Evolutionary conservation across 2,113 vertebrate species (phyloP), one percentile per base, ranked within the genome.

Genomic region (Rhipidura dahli): DNA sequence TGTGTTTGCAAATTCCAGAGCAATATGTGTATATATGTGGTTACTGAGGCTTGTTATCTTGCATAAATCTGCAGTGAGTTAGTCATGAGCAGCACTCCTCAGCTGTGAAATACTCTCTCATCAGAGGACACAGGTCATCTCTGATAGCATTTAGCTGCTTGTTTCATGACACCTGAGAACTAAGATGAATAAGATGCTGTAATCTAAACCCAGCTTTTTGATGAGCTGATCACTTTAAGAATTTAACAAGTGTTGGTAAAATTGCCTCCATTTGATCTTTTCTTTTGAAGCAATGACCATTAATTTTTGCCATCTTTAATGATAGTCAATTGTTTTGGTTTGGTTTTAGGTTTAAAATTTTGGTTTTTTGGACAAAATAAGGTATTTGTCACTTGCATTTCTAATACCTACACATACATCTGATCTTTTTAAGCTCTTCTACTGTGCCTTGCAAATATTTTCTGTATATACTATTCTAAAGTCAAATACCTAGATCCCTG

Each of bases 11-110:
- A 61, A 86, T 83, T 95, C 35, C 51, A 45, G 79, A 81, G 49
- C 54, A 83, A 2, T 89, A n/a, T 64, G 11, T 79, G 24, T 65
- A 22, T 88, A 12, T 92, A 57, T 59, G 66, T 73, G 59, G 71
- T 94, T 88, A 44, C 19, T 83, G 87, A 94, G 84, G 54, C 53
- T 95, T 83, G 26, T 70, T 92, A 83, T 78, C 83, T 83, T 83
- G 49, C 18, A 35, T 90, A 71, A 91, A 86, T 93, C 78, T 77
- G 21, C 53, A 63, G 57, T 61, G 80, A 30, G 16, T 69, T 64
- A 68, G 61, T 83, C 66, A 76, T 0, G 0, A 85, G 51, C 84
- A 85, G 71, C 35, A 6, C 72, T 65, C 53, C 20, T 45, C 0
- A 0, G 45, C 83, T 94, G 47, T 83, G 53, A 85, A 82, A 77